phyloP scores from a whole-genome alignment of 2,113 vertebrate species.

The Cyanoderma ruficeps region DNA sequence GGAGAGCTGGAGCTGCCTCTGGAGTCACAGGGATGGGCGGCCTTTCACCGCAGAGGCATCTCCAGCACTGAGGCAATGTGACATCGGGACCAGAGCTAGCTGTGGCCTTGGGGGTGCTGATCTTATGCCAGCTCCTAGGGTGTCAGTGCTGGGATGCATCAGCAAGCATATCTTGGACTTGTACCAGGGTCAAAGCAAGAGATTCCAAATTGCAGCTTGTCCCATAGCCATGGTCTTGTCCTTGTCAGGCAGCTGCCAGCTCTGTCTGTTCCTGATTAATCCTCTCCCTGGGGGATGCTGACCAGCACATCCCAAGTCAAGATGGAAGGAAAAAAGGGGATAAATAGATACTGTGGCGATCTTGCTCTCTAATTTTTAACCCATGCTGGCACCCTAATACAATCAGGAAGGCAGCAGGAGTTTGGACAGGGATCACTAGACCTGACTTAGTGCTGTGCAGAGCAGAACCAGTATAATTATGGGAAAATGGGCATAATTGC shows the following conservation, averaged over 20 bases:
- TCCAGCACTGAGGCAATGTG: neutral
- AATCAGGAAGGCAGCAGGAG: slow-evolving; percentile 13
- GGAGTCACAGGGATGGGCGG: neutral
- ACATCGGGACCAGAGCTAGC: neutral
- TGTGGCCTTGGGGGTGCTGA: neutral
- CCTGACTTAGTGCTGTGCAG: neutral
- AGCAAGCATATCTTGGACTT: neutral
- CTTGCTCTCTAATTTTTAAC: slow-evolving; percentile 34
- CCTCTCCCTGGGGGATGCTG: neutral
- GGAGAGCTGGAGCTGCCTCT: neutral
- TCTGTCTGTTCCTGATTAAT: neutral
- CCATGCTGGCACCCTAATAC: neutral
- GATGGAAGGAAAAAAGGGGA: neutral
- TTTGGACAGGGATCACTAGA: neutral
- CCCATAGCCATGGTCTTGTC: neutral
- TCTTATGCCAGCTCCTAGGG: neutral
- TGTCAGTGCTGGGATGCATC: neutral
- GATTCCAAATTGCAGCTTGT: neutral
- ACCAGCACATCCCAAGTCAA: neutral
- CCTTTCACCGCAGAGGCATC: neutral
- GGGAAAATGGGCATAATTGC: neutral
- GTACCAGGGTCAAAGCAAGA: neutral
- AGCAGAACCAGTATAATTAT: slow-evolving; percentile 7
- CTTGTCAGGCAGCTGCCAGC: slow-evolving; percentile 3
- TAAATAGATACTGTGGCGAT: neutral